phyloP scores from a whole-genome alignment of 1,140 invertebrate species.

The Bombus waltoni region DNA sequence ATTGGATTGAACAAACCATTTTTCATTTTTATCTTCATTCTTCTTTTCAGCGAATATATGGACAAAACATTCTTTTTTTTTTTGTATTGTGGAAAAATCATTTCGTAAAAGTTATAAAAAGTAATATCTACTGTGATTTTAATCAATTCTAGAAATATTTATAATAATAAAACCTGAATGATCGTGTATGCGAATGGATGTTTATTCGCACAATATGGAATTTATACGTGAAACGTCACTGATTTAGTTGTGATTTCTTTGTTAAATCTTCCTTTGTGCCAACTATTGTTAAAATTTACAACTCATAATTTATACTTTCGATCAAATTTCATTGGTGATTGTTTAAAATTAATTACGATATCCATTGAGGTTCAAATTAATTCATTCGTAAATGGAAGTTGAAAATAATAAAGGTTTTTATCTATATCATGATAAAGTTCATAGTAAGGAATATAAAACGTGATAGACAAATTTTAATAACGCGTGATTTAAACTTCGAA shows the following conservation, averaged over 20 bases:
- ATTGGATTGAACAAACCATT: background rate
- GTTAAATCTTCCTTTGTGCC: background rate
- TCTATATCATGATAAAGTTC: background rate
- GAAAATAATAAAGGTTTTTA: background rate
- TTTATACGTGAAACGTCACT: background rate
- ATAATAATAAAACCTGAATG: background rate
- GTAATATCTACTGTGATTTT: background rate
- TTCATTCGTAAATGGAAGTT: background rate
- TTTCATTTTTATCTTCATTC: background rate
- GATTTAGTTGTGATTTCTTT: background rate
- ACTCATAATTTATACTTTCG: background rate
- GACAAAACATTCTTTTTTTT: background rate
- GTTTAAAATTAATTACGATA: background rate
- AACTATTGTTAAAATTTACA: background rate
- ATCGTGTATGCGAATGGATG: background rate
- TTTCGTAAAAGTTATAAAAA: background rate
- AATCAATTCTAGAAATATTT: background rate
- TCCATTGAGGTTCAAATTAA: background rate
- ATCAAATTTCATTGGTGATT: background rate
- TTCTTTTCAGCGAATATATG: background rate
- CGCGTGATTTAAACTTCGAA: conserved; percentile 60
- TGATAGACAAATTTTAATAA: conserved; percentile 53
- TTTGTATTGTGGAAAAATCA: background rate
- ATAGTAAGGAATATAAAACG: conserved; percentile 29
- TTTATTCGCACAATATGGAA: background rate